These are phyloP conservation scores for Lagopus muta DNA, from an alignment of 2,113 vertebrate genomes.

Conservation along the genomic window DNA sequence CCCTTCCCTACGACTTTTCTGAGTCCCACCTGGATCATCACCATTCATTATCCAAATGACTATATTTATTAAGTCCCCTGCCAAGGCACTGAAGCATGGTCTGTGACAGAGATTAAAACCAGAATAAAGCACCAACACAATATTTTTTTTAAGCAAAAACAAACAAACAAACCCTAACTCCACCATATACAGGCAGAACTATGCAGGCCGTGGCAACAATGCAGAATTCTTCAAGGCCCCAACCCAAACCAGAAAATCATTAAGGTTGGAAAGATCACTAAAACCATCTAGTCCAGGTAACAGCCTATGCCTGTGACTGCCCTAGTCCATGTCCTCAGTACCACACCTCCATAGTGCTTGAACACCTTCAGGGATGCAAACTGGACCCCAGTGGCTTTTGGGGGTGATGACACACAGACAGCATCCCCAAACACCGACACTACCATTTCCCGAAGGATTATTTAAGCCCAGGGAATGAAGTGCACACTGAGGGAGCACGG, in stretches of 20 bases:
- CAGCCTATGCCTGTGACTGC: too few relatives aligned
- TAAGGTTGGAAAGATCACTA: too few relatives aligned
- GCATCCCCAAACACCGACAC: neutral
- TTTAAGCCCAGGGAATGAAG: constrained; percentile 1
- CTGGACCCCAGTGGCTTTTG: neutral
- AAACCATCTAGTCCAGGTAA: too few relatives aligned
- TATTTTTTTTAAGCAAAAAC: constrained; percentile 34
- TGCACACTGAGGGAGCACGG: neutral
- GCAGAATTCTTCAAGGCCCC: neutral
- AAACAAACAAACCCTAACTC: neutral
- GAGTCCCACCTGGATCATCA: constrained; percentile 33
- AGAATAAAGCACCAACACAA: constrained; percentile 9
- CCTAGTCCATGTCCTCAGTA: too few relatives aligned
- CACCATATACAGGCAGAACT: neutral
- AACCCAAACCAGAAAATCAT: neutral
- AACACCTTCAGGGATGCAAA: neutral
- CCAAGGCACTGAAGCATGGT: constrained; percentile 41
- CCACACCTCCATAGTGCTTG: too few relatives aligned
- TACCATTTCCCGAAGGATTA: neutral
- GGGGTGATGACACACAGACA: neutral
- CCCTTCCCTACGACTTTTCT: neutral
- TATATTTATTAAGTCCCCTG: constrained; percentile 66
- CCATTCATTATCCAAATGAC: constrained; percentile 66
- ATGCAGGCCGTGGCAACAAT: neutral
- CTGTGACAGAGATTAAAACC: constrained; percentile 67